These are phyloP conservation scores for Poecilia wingei DNA, from an alignment of 2,797 vertebrate genomes.

Conservation along the genomic window DNA sequence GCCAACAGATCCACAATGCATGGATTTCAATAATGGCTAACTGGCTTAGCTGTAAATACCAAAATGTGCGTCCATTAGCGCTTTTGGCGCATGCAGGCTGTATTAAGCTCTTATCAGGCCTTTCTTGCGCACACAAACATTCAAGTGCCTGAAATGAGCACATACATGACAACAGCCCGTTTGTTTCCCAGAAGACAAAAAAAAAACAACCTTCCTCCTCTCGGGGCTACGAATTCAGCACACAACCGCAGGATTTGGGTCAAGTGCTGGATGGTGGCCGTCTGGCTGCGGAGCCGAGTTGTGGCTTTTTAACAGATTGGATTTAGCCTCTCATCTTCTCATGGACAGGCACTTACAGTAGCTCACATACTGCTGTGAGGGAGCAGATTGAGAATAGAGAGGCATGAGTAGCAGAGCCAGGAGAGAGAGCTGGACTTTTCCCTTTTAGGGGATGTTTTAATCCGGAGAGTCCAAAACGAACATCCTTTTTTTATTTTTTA, in stretches of 20 bases:
- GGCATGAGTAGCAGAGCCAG: conserved; percentile 12
- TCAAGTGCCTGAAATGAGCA: conserved; percentile 5
- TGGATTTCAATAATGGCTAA: conserved; percentile 25
- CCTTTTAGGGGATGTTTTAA: conserved; percentile 28
- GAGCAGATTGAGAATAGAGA: conserved; percentile 31
- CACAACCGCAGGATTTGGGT: conserved; percentile 62
- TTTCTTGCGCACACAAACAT: conserved; percentile 1
- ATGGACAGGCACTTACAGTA: conserved; percentile 43
- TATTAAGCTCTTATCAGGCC: conserved; percentile 12
- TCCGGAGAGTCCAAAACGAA: conserved; percentile 2
- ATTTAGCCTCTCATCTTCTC: conserved; percentile 63
- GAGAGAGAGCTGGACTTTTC: conserved; percentile 23
- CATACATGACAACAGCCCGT: conserved; percentile 9
- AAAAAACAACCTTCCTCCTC: neutral
- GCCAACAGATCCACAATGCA: conserved; percentile 18
- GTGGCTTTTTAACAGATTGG: conserved; percentile 72
- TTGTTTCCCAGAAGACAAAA: conserved; percentile 37
- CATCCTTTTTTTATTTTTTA: neutral
- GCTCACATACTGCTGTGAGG: conserved; percentile 42
- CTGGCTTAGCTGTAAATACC: conserved; percentile 30
- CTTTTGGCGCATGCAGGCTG: conserved; percentile 1
- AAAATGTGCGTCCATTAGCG: conserved; percentile 19
- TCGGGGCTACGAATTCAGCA: conserved; percentile 4
- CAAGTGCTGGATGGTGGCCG: conserved; percentile 52
- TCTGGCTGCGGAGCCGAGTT: conserved; percentile 47